Percentiles rank a stretch among this genome's conserved stretches.
These are phyloP conservation scores for Salvelinus namaycush DNA, from an alignment of 2,113 vertebrate genomes.

Conservation along the genomic window DNA sequence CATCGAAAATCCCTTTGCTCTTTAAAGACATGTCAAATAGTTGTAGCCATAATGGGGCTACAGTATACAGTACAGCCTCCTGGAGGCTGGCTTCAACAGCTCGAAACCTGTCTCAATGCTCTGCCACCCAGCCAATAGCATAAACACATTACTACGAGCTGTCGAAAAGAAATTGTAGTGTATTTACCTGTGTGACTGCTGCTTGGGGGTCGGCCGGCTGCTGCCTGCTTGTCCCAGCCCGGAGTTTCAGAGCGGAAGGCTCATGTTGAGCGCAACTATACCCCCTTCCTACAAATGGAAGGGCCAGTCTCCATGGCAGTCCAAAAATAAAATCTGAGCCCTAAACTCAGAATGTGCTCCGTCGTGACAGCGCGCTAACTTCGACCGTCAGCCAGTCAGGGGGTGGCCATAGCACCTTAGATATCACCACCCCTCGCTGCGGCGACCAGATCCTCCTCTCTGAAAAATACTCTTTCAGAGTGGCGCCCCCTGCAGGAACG, in stretches of 20 bases:
- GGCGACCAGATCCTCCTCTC: not conserved
- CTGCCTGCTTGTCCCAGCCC: slow-evolving; percentile 73
- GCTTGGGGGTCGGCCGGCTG: slow-evolving; percentile 70
- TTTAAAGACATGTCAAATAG: slow-evolving; percentile 3
- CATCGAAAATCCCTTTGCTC: slow-evolving; percentile 7
- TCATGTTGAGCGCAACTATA: slow-evolving; percentile 70
- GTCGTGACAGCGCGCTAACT: slow-evolving; percentile 42
- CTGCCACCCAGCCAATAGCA: not conserved
- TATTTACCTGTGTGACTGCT: slow-evolving; percentile 80
- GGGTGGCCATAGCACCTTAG: slow-evolving; percentile 50
- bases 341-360: slow-evolving; percentile 60
- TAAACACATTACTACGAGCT: slow-evolving; percentile 1
- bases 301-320: slow-evolving; percentile 71
- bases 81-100: slow-evolving; percentile 12
- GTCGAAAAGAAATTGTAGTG: slow-evolving; percentile 27
- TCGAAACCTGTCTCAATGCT: not conserved
- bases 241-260: slow-evolving; percentile 68
- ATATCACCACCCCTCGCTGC: slow-evolving; percentile 43
- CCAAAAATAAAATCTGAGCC: slow-evolving; percentile 84
- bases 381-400: slow-evolving; percentile 40
- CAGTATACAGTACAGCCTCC: not conserved
- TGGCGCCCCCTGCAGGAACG: slow-evolving; percentile 60
- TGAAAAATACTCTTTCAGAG: slow-evolving; percentile 25
- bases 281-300: slow-evolving; percentile 75
- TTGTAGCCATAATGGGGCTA: not conserved